Percentiles rank a stretch among this genome's conserved stretches.
phyloP scores from a whole-genome alignment of 2,113 vertebrate genomes.

The Scatophagus argus region DNA sequence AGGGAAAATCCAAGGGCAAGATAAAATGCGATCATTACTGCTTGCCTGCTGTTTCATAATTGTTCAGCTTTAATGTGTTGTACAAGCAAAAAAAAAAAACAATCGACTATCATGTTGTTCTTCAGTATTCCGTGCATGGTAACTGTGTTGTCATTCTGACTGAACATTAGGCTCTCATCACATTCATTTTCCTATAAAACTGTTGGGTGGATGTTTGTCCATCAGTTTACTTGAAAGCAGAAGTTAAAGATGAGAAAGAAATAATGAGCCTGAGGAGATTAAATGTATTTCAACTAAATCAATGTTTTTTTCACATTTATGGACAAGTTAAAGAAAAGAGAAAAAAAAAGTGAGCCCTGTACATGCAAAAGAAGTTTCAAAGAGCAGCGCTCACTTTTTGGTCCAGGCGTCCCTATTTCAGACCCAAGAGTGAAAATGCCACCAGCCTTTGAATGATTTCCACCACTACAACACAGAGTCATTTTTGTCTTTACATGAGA shows the following conservation, averaged over 20 bases:
- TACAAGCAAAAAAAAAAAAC: constrained; percentile 31
- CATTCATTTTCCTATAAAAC: constrained; percentile 2
- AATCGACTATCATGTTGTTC: constrained; percentile 40
- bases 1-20: constrained; percentile 17
- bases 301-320: neutral
- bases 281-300: neutral
- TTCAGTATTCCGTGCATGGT: constrained; percentile 42
- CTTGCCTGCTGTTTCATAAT: constrained; percentile 10
- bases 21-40: neutral
- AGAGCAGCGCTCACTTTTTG: neutral
- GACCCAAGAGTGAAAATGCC: constrained; percentile 5
- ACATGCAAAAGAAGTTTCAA: neutral
- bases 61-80: constrained; percentile 13
- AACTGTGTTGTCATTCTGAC: constrained; percentile 16
- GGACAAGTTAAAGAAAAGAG: neutral
- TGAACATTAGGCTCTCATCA: constrained; percentile 8
- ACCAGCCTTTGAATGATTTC: neutral
- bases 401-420: neutral
- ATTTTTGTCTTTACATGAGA: neutral
- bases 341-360: neutral
- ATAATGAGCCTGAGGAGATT: constrained; percentile 5
- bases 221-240: neutral
- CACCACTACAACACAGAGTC: neutral
- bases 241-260: neutral
- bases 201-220: neutral